Evolutionary conservation across 2,113 vertebrate genomes (phyloP).

Genomic region (Alethe castanea): DNA sequence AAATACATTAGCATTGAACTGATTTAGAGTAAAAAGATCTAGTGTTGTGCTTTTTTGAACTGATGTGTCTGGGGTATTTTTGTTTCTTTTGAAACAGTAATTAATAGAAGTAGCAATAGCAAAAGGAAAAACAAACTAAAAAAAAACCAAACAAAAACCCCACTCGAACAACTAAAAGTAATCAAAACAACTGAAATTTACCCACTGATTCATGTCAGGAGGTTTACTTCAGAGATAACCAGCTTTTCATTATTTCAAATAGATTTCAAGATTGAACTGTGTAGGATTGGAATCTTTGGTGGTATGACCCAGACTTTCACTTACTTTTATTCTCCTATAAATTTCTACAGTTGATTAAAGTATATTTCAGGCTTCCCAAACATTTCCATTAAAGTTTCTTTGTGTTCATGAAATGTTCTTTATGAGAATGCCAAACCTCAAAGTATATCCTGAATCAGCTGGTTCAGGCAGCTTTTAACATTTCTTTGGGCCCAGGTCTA

Average conservation of each 20-base stretch:
- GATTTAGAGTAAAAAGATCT: neutral
- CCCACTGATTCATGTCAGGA: neutral
- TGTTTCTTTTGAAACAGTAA: neutral
- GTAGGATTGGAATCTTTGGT: neutral
- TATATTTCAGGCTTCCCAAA: neutral
- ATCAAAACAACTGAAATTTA: neutral
- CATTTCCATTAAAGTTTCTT: neutral
- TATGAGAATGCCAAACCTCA: neutral
- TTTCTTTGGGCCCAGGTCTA: neutral
- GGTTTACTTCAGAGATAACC: neutral
- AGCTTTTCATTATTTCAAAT: neutral
- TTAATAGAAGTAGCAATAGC: neutral
- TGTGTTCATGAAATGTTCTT: neutral
- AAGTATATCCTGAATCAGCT: neutral
- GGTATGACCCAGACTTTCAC: neutral
- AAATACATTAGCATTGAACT: neutral
- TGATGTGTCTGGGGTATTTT: neutral
- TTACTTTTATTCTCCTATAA: neutral
- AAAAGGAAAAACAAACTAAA: neutral
- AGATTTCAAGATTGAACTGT: neutral
- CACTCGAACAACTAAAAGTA: neutral
- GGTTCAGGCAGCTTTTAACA: neutral
- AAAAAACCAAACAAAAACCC: neutral
- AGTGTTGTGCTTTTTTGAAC: neutral
- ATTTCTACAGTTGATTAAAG: neutral